Conservation (phyloP, 1,140 invertebrate species). For the Aphelenchoides fujianensis region DNA sequence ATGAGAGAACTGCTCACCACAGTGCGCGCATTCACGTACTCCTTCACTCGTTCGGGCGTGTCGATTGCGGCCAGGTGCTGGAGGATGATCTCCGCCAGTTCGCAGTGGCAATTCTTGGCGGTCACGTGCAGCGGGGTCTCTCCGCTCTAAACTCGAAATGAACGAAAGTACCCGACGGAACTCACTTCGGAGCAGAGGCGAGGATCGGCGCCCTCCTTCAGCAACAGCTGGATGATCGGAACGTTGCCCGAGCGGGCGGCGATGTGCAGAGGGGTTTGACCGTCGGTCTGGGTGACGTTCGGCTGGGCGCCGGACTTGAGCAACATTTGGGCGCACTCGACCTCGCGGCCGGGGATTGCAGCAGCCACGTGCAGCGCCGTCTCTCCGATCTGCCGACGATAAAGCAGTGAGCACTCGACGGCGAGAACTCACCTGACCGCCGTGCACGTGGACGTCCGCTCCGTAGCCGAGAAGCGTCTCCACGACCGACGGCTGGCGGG, state of each 20-base stretch:
- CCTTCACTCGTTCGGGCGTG: constrained; percentile 38
- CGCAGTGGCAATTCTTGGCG: constrained; percentile 66
- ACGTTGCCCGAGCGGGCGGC: constrained; percentile 64
- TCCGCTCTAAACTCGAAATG: constrained; percentile 76
- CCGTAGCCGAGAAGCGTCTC: constrained; percentile 92
- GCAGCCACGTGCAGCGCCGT: constrained; percentile 93
- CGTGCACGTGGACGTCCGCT: constrained; percentile 90
- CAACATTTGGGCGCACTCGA: constrained; percentile 91
- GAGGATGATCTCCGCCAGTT: constrained; percentile 64
- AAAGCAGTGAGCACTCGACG: too few relatives aligned
- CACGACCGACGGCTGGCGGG: constrained; percentile 87
- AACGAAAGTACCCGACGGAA: neutral
- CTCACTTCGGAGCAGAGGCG: constrained; percentile 29
- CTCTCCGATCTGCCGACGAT: constrained; percentile 33
- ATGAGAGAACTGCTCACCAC: constrained; percentile 61
- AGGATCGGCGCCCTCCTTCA: constrained; percentile 65
- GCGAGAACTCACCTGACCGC: constrained; percentile 32
- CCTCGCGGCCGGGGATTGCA: constrained; percentile 74
- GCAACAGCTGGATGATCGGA: constrained; percentile 63
- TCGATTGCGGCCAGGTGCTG: constrained; percentile 49
- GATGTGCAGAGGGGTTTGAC: constrained; percentile 66
- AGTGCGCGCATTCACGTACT: constrained; percentile 66
- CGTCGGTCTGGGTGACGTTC: constrained; percentile 70
- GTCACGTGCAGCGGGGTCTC: constrained; percentile 67
- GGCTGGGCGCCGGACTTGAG: constrained; percentile 93